Base-by-base conservation (phyloP, 1,140 invertebrate genomes). In the Heliothis virescens region DNA sequence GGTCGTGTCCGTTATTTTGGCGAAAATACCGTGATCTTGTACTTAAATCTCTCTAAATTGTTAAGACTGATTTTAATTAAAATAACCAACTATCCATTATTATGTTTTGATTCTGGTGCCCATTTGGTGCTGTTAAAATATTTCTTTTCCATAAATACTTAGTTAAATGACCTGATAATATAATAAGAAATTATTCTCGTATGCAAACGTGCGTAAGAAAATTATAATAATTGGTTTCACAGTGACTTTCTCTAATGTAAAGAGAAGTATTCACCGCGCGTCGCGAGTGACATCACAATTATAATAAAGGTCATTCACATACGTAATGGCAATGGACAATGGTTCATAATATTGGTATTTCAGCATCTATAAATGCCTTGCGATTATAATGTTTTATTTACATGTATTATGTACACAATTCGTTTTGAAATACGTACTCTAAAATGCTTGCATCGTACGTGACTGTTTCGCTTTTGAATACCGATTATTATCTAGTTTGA, bases 21-120 rank as follows among this genome's bases (percentile, higher is more conserved):
- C 57, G 57, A 26, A 59, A 59, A 59, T 9, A 57, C 62, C 11
- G 11, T 34, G 12, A 18, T 65, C 47, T 74, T 67, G 79, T 80
- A 80, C 79, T 80, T 80, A 80, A 26, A 80, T 55, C 3, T 57
- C 48, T 67, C 18, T 11, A 60, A 76, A 79, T 47, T 71, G 73
- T 21, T 48, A 81, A 83, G 73, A 83, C 79, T 81, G 72, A 83
- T 78, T 65, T 73, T 65, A 59, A 77, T 41, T 41, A 41, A 41
- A 41, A 41, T 41, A 41, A 60, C 47, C 71, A 67, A 63, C 53
- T 65, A 53, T 26, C 34, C 60, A 55, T 62, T 29, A 67, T 7
- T 29, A 47, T 59, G 16, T 55, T 52, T 41, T 9, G 48, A 52
- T 74, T 59, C 34, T n/a, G 50, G 52, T 47, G 62, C 50, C 52